These are phyloP conservation scores for Harpalus rubripes DNA, from an alignment of 2,888 invertebrate genomes.

Conservation along the genomic window DNA sequence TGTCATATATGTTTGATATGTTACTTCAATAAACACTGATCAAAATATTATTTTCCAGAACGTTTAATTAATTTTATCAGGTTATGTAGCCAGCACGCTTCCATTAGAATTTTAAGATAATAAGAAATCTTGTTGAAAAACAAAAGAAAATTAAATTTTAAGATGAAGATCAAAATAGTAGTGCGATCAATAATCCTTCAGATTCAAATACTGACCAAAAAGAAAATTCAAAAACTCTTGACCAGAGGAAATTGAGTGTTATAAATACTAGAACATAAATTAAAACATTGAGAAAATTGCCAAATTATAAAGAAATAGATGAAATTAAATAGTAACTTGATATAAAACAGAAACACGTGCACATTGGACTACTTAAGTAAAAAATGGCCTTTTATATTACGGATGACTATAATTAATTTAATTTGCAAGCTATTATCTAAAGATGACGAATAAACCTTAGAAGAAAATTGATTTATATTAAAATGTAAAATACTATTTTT, in stretches of 20 bases:
- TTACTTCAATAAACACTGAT: no score
- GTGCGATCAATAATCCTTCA: background rate
- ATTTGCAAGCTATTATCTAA: constrained; percentile 59
- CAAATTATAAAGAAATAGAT: constrained; percentile 39
- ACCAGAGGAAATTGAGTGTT: no score
- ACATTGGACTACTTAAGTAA: constrained; percentile 67
- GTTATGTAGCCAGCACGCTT: no score
- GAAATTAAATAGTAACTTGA: constrained; percentile 2
- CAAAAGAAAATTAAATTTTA: constrained; percentile 10
- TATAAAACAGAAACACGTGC: background rate
- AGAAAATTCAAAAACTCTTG: no score
- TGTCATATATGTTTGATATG: no score
- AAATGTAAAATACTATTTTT: no score
- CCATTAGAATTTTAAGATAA: background rate
- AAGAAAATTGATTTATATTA: no score
- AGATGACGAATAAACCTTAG: constrained; percentile 51
- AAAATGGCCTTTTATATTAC: constrained; percentile 65
- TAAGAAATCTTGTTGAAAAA: background rate
- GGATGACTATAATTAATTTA: constrained; percentile 66
- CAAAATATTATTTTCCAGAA: no score
- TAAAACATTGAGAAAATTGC: constrained; percentile 17
- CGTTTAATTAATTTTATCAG: no score
- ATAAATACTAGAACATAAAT: background rate
- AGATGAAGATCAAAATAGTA: background rate
- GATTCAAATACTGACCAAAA: background rate